A percentile compares a stretch with the other conserved stretches of the same genome.
Conservation (phyloP, 1,140 invertebrate species). For the Sitophilus oryzae region DNA sequence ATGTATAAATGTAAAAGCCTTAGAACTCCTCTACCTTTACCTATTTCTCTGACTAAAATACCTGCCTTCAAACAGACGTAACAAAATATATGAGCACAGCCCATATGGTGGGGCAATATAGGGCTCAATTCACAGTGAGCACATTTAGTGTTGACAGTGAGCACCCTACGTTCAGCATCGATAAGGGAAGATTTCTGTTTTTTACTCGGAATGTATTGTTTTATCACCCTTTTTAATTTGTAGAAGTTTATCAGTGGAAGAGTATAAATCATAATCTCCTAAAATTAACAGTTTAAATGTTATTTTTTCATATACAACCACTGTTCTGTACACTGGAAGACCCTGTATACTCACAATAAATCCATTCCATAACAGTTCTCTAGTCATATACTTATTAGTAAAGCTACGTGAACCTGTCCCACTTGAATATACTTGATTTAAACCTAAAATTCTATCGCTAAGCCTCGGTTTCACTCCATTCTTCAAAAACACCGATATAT, state of each 20-base stretch:
- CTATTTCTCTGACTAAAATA: slow-evolving; percentile 3
- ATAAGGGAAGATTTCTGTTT: slow-evolving; percentile 19
- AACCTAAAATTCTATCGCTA: slow-evolving; percentile 38
- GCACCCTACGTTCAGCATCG: slow-evolving; percentile 20
- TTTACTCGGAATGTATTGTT: slow-evolving; percentile 35
- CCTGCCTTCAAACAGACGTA: slow-evolving; percentile 56
- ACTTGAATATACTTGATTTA: slow-evolving; percentile 37
- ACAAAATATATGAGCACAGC: slow-evolving; percentile 58
- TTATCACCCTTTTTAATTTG: slow-evolving; percentile 36
- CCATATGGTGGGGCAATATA: slow-evolving; percentile 56
- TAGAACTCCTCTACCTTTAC: too few relatives aligned
- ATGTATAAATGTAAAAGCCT: too few relatives aligned
- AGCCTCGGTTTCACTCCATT: slow-evolving; percentile 37
- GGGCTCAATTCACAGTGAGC: slow-evolving; percentile 51
- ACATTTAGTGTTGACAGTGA: slow-evolving; percentile 50
- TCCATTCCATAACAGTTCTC: slow-evolving; percentile 43
- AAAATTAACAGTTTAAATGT: slow-evolving; percentile 13
- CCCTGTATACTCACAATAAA: slow-evolving; percentile 43
- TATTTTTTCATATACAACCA: slow-evolving; percentile 1
- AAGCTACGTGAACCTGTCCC: slow-evolving; percentile 31
- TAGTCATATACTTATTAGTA: slow-evolving; percentile 38
- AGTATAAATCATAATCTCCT: slow-evolving; percentile 40
- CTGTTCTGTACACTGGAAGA: too few relatives aligned
- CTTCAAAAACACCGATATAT: slow-evolving; percentile 39
- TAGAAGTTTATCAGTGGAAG: slow-evolving; percentile 43